Conservation (phyloP, 1,140 invertebrate species). For the Drosophila mojavensis region DNA sequence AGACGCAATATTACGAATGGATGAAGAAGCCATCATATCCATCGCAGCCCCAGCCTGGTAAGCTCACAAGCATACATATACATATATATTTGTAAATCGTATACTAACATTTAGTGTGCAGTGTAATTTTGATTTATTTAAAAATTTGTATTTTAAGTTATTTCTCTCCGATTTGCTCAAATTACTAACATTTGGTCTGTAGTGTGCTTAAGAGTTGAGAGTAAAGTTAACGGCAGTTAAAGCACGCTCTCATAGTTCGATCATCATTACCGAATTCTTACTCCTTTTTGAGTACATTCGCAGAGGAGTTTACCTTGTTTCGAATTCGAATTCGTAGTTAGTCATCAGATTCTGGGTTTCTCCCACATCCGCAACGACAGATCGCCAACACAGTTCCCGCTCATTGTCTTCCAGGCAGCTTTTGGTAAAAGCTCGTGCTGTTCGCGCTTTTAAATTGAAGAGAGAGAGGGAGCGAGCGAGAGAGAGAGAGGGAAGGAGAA, state of each 20-base stretch:
- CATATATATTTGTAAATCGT: neutral
- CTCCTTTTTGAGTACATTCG: neutral
- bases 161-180: no score
- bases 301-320: neutral
- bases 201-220: neutral
- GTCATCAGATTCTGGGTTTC: slow-evolving; percentile 54
- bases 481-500: slow-evolving; percentile 14
- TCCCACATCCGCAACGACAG: slow-evolving; percentile 55
- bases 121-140: no score
- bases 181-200: slow-evolving; percentile 10
- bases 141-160: no score
- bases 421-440: slow-evolving; percentile 61
- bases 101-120: neutral
- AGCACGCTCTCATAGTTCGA: neutral
- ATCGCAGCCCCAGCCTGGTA: slow-evolving; percentile 92
- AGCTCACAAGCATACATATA: slow-evolving; percentile 68
- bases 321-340: slow-evolving; percentile 29
- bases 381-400: slow-evolving; percentile 37
- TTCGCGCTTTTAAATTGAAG: slow-evolving; percentile 57
- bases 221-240: neutral
- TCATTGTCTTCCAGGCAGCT: slow-evolving; percentile 46
- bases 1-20: slow-evolving; percentile 94
- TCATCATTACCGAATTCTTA: neutral
- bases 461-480: neutral
- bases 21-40: slow-evolving; percentile 95